Percentiles rank a stretch among this genome's conserved stretches.
Evolutionary conservation across 1,140 invertebrate species (phyloP).

Genomic region (Eciton burchellii): DNA sequence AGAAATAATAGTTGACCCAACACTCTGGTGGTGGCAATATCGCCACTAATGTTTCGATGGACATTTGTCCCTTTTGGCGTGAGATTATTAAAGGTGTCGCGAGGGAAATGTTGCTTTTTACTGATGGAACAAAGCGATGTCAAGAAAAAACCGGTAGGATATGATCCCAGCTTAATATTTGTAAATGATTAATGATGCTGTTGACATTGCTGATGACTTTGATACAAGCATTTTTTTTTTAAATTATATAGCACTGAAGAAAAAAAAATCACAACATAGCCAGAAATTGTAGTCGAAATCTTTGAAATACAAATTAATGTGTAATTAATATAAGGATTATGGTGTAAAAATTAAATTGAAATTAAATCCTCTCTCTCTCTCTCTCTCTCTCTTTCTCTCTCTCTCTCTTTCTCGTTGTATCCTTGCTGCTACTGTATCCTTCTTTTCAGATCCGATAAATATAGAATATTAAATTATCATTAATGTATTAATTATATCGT

Average conservation of each 20-base stretch:
- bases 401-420: too few relatives aligned
- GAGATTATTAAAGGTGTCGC: slow-evolving; percentile 46
- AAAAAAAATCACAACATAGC: too few relatives aligned
- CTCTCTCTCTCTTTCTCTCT: too few relatives aligned
- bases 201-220: slow-evolving; percentile 44
- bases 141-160: not conserved
- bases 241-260: not conserved
- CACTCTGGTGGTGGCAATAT: slow-evolving; percentile 26
- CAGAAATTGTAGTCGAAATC: not conserved
- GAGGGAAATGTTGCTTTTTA: slow-evolving; percentile 21
- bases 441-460: too few relatives aligned
- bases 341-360: not conserved
- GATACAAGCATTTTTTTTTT: not conserved
- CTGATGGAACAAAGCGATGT: slow-evolving; percentile 23
- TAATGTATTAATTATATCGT: too few relatives aligned
- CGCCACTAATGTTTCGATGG: slow-evolving; percentile 33
- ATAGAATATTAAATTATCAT: too few relatives aligned
- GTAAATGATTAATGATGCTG: slow-evolving; percentile 38
- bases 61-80: slow-evolving; percentile 23
- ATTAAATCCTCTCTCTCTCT: not conserved
- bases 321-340: not conserved
- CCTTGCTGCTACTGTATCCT: too few relatives aligned
- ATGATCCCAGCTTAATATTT: not conserved
- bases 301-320: not conserved
- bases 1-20: slow-evolving; percentile 24